Conservation (phyloP, 2,113 vertebrate genomes). For the Aix galericulata region DNA sequence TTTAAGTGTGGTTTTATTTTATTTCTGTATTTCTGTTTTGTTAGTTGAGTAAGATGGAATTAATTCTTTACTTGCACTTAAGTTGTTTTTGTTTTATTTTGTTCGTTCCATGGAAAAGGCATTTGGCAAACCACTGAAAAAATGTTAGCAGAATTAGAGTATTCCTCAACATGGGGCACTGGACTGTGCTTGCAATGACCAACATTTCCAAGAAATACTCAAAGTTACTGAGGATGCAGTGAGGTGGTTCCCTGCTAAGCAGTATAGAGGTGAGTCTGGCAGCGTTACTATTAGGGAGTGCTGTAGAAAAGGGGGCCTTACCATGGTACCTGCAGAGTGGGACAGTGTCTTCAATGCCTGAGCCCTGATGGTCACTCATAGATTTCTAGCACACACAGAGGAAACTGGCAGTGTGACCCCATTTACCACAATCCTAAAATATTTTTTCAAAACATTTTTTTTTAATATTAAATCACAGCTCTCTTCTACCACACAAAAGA, state of each 20-base stretch:
- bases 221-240: background rate
- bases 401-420: background rate
- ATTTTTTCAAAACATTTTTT: background rate
- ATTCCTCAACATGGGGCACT: background rate
- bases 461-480: background rate
- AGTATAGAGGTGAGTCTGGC: background rate
- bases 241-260: background rate
- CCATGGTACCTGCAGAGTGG: background rate
- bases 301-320: background rate
- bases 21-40: background rate
- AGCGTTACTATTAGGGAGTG: background rate
- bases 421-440: background rate
- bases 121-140: background rate
- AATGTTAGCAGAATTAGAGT: background rate
- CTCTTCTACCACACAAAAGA: background rate
- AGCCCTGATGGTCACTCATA: background rate
- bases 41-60: conserved; percentile 8
- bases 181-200: background rate
- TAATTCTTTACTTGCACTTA: background rate
- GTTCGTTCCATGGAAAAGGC: background rate
- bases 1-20: conserved; percentile 1
- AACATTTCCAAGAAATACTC: background rate
- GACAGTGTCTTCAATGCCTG: background rate
- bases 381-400: background rate
- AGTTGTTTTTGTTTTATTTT: background rate